Conservation (phyloP, 2,113 vertebrate genomes). For the Ondatra zibethicus region DNA sequence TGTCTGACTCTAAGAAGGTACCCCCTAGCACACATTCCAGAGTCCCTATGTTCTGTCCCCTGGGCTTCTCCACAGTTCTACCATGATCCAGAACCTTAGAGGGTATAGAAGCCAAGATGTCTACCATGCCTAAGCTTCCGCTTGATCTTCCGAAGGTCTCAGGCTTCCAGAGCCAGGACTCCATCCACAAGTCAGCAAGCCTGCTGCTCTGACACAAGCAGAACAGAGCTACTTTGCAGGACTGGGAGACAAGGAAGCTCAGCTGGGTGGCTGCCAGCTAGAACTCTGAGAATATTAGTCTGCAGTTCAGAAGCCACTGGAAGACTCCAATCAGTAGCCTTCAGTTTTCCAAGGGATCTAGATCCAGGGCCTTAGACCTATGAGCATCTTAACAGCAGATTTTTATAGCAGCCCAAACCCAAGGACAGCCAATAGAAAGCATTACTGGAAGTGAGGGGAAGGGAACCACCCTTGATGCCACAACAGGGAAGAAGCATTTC, state of each 20-base stretch:
- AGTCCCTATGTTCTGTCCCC: neutral
- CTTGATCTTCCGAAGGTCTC: neutral
- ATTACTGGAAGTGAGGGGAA: neutral
- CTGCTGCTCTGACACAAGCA: neutral
- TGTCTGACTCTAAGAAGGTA: neutral
- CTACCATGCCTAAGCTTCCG: neutral
- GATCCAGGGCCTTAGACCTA: neutral
- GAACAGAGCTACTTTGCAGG: no score
- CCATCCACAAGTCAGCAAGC: neutral
- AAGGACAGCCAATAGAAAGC: neutral
- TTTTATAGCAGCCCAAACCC: neutral
- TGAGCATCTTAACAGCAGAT: neutral
- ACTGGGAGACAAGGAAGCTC: neutral
- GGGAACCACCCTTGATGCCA: neutral
- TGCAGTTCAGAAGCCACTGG: neutral
- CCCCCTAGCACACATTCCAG: neutral
- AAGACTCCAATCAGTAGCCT: neutral
- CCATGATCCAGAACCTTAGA: neutral
- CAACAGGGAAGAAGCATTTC: neutral
- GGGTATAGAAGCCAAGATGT: neutral
- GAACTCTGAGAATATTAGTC: neutral
- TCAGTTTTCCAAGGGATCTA: neutral
- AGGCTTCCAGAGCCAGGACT: neutral
- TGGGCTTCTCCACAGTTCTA: neutral
- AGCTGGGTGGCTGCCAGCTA: neutral